Percentiles rank a stretch among this genome's conserved stretches.
Conservation (phyloP, 2,797 vertebrate species). For the Scyliorhinus canicula region DNA sequence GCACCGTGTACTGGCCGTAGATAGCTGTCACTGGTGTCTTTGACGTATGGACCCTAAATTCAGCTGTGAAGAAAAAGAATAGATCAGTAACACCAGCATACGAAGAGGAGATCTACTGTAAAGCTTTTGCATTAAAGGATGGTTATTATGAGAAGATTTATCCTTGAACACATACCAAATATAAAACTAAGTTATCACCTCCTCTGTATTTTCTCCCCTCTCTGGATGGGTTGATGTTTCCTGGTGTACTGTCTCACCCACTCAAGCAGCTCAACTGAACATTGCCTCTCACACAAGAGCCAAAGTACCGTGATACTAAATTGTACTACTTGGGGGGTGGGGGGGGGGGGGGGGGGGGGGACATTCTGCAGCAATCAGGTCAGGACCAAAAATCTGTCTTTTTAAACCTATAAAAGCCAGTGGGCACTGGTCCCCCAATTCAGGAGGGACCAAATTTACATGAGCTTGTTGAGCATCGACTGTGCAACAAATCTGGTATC, state of each 20-base stretch:
- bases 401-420: too few species aligned
- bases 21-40: conserved; percentile 13
- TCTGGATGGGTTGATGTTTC: neutral
- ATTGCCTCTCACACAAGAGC: too few species aligned
- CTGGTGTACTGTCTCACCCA: neutral
- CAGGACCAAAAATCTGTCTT: too few species aligned
- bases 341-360: too few species aligned
- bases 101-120: neutral
- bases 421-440: too few species aligned
- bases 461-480: too few species aligned
- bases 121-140: neutral
- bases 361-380: too few species aligned
- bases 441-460: too few species aligned
- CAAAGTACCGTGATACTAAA: too few species aligned
- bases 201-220: neutral
- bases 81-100: neutral
- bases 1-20: conserved; percentile 38
- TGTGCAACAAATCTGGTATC: too few species aligned
- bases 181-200: neutral
- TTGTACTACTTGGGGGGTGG: too few species aligned
- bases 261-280: too few species aligned
- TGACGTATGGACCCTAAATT: conserved; percentile 39
- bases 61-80: conserved; percentile 33
- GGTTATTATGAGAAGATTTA: neutral
- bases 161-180: neutral